These are phyloP conservation scores for Stenodema calcarata DNA, from an alignment of 2,888 invertebrate species.

Conservation along the genomic window DNA sequence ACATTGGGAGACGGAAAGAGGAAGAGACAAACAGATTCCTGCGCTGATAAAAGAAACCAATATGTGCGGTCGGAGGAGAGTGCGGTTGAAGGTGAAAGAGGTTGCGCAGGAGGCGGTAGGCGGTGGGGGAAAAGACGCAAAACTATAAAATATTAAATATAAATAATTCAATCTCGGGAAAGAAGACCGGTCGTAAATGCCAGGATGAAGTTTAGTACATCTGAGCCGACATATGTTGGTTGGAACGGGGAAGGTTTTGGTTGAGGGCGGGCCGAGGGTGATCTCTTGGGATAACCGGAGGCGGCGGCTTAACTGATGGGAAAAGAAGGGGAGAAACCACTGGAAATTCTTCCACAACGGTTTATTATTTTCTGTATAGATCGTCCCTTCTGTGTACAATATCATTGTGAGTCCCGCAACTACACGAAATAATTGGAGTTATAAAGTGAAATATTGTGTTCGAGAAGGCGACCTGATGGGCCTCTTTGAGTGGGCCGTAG, in stretches of 20 bases:
- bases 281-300: constrained; percentile 8
- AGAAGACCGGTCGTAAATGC: constrained; percentile 53
- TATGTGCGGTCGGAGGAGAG: constrained; percentile 15
- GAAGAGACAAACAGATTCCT: constrained; percentile 20
- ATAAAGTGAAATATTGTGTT: no score
- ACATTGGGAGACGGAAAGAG: background rate
- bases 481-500: no score
- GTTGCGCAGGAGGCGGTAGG: background rate
- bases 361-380: no score
- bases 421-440: no score
- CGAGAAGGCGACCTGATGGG: no score
- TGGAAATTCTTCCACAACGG: no score
- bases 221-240: constrained; percentile 52
- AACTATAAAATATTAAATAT: constrained; percentile 55
- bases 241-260: background rate
- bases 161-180: constrained; percentile 54
- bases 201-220: constrained; percentile 53
- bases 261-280: background rate
- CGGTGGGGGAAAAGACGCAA: background rate
- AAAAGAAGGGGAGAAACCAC: background rate
- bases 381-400: no score
- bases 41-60: constrained; percentile 22
- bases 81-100: background rate
- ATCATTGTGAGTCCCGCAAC: no score
- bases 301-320: background rate